Evolutionary conservation across 2,888 invertebrate genomes (phyloP), one percentile per base, ranked within the genome.

Genomic region (Lottia scabra): DNA sequence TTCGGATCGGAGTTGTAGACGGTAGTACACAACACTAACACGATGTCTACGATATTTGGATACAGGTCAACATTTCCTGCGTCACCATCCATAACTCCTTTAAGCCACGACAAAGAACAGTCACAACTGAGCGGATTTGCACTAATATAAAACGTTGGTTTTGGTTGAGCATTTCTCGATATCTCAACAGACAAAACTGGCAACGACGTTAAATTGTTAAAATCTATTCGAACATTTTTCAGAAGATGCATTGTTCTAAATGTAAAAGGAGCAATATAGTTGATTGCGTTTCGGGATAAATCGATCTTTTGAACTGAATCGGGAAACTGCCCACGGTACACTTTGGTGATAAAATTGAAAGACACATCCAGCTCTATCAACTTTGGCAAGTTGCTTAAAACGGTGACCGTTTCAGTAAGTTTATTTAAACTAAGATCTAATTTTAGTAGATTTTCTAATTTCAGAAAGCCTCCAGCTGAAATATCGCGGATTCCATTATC

Each of bases 51-150:
- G 27, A 73, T 65, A 70, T 73, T 44, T 78, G 75, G 23, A 63
- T 38, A 64, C 63, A 62, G 1, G 76, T 75, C 75, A 10, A 45
- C 67, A 45, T 74, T 70, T 13, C 67, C 68, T 5, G 74, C 62
- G 13, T 48, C 46, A 6, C 69, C 74, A 19, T 68, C 67, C 5
- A 68, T 67, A 63, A 73, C 73, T 63, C 78, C 78, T 64, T 78
- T 79, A 63, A 85, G 73, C 85, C 85, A 84, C 0, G 81, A 75
- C 23, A 84, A 65, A 44, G 77, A 74, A 63, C 84, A 85, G 71
- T 85, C 84, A 72, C 85, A 85, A 10, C 76, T 70, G 0, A 83
- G 70, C 0, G 81, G 82, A 67, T 85, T 85, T 38, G 75, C 79
- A 15, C 73, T 46, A 16, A 84, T 73, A 44, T 77, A 71, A 70